Conservation (phyloP, 2,113 vertebrate genomes). For the Dipodomys stephensi region DNA sequence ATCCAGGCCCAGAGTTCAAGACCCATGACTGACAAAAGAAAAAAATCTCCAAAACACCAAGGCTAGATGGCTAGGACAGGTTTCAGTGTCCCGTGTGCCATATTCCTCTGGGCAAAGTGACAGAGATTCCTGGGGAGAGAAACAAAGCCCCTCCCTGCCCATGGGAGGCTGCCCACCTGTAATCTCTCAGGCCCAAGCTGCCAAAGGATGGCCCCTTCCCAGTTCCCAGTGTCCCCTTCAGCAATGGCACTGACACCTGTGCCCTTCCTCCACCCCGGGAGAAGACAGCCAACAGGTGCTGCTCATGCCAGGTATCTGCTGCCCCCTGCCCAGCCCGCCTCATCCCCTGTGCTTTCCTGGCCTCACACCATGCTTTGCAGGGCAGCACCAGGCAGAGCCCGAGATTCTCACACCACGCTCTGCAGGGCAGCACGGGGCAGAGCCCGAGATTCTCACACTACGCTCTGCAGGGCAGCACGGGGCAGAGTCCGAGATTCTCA, state of each 20-base stretch:
- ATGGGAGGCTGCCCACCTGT: too few species aligned
- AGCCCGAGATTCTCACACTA: rapidly evolving
- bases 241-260: rapidly evolving
- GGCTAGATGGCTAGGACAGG: not conserved
- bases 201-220: not conserved
- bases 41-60: not conserved
- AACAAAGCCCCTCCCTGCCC: not conserved
- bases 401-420: not conserved
- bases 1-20: too few species aligned
- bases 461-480: too few species aligned
- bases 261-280: not conserved
- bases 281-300: not conserved
- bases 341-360: rapidly evolving
- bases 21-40: too few species aligned
- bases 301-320: not conserved
- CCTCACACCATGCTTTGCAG: too few species aligned
- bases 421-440: too few species aligned
- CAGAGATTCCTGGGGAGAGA: not conserved
- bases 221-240: not conserved
- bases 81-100: rapidly evolving
- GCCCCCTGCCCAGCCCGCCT: too few species aligned
- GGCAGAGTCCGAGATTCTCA: rapidly evolving
- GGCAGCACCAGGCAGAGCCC: too few species aligned
- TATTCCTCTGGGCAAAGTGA: not conserved
- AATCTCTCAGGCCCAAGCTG: too few species aligned